These are phyloP conservation scores for Psilanteris sp. DNA, from an alignment of 1,140 invertebrate genomes.

Conservation along the genomic window DNA sequence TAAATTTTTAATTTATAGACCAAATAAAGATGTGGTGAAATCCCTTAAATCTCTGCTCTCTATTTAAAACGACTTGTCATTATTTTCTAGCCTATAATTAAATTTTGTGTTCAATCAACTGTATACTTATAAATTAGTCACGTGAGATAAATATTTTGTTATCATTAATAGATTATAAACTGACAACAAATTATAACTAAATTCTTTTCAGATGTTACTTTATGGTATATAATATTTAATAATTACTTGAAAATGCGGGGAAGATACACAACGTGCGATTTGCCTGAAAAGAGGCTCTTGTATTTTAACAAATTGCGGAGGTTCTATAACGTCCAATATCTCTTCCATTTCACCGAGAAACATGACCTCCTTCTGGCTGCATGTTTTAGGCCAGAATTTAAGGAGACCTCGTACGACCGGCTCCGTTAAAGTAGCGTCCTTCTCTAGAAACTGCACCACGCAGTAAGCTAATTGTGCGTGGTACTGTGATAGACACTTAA, in stretches of 20 bases:
- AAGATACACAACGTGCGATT: constrained; percentile 98
- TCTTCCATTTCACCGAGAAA: constrained; percentile 98
- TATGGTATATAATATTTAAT: constrained; percentile 1
- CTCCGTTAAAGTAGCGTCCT: constrained; percentile 97
- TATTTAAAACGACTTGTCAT: too few species aligned
- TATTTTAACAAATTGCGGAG: constrained; percentile 98
- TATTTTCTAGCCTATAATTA: too few species aligned
- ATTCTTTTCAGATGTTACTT: too few species aligned
- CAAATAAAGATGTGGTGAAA: too few species aligned
- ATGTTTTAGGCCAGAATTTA: constrained; percentile 99
- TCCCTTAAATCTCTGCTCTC: too few species aligned
- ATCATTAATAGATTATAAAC: background rate
- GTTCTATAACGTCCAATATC: constrained; percentile 99
- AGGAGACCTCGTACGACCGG: constrained; percentile 96
- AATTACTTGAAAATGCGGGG: constrained; percentile 96
- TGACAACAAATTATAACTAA: background rate
- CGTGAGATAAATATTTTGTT: too few species aligned
- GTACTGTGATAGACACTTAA: constrained; percentile 95
- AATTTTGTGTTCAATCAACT: too few species aligned
- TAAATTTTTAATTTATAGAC: too few species aligned
- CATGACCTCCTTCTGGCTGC: constrained; percentile 99
- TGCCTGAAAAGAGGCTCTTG: constrained; percentile 98
- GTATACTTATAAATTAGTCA: too few species aligned
- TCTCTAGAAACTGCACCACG: constrained; percentile 99
- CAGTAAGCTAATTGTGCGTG: constrained; percentile 99